phyloP scores from a whole-genome alignment of 2,113 vertebrate genomes.

The Channa maculata region DNA sequence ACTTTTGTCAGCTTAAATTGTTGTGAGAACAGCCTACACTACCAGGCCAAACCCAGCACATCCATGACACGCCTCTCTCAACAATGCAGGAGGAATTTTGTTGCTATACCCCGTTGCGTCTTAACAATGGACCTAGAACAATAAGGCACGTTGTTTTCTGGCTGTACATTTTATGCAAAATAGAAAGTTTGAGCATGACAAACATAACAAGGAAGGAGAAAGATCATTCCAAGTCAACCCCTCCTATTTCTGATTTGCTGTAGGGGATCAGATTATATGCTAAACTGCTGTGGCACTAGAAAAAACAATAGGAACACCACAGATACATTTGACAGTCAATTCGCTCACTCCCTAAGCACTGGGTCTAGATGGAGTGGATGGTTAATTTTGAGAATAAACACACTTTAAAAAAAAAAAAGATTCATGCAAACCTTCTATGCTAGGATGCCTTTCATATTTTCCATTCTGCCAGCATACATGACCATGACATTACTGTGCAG shows the following conservation, averaged over 20 bases:
- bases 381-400: slow-evolving; percentile 24
- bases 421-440: neutral
- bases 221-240: slow-evolving; percentile 12
- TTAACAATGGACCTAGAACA: slow-evolving; percentile 42
- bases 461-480: neutral
- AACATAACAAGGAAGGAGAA: slow-evolving; percentile 46
- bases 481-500: slow-evolving; percentile 36
- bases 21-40: neutral
- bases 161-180: slow-evolving; percentile 38
- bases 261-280: slow-evolving; percentile 22
- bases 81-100: slow-evolving; percentile 58
- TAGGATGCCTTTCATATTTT: slow-evolving; percentile 16
- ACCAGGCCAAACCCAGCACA: neutral
- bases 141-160: slow-evolving; percentile 30
- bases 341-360: neutral
- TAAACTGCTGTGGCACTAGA: neutral
- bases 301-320: too few species aligned
- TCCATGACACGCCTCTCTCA: slow-evolving; percentile 27
- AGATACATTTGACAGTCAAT: too few species aligned
- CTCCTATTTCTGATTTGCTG: slow-evolving; percentile 25
- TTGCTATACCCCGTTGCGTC: slow-evolving; percentile 24
- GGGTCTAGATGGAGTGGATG: slow-evolving; percentile 21
- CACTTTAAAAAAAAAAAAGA: slow-evolving; percentile 13
- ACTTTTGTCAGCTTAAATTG: slow-evolving; percentile 1
- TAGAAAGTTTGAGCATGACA: slow-evolving; percentile 26